These are phyloP conservation scores for Todiramphus saurophagus DNA, from an alignment of 2,113 vertebrate genomes.

Conservation along the genomic window DNA sequence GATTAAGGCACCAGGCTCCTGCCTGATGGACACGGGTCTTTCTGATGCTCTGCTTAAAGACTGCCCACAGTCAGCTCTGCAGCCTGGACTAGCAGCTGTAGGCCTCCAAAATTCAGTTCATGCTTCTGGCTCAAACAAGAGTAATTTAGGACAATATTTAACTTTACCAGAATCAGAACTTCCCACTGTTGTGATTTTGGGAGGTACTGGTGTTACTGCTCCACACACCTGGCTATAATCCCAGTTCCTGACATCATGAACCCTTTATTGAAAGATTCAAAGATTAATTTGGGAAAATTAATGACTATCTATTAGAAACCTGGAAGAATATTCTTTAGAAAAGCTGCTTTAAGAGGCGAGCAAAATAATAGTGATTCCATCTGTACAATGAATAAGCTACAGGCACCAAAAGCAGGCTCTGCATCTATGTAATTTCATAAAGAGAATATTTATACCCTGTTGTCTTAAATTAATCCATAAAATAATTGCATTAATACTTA, in stretches of 20 bases:
- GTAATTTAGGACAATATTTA: rapidly evolving
- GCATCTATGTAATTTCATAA: background rate
- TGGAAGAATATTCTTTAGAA: background rate
- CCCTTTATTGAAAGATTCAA: background rate
- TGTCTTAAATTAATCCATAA: background rate
- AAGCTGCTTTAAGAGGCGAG: no score
- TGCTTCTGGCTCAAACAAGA: background rate
- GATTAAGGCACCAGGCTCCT: background rate
- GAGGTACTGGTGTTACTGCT: background rate
- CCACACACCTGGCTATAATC: background rate
- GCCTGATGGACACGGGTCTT: background rate
- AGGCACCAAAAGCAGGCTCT: background rate
- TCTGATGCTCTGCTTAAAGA: background rate
- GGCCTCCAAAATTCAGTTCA: background rate
- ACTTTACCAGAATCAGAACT: background rate
- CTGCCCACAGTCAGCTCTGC: background rate
- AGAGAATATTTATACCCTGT: background rate
- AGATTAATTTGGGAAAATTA: background rate
- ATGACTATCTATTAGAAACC: background rate
- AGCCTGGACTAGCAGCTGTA: background rate
- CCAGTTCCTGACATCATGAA: background rate
- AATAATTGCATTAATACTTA: background rate
- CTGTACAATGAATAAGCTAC: background rate
- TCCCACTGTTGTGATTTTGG: background rate
- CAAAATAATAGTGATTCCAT: background rate